These are phyloP conservation scores for Calyptommatus sinebrachiatus DNA, from an alignment of 2,113 vertebrate genomes.

Conservation along the genomic window DNA sequence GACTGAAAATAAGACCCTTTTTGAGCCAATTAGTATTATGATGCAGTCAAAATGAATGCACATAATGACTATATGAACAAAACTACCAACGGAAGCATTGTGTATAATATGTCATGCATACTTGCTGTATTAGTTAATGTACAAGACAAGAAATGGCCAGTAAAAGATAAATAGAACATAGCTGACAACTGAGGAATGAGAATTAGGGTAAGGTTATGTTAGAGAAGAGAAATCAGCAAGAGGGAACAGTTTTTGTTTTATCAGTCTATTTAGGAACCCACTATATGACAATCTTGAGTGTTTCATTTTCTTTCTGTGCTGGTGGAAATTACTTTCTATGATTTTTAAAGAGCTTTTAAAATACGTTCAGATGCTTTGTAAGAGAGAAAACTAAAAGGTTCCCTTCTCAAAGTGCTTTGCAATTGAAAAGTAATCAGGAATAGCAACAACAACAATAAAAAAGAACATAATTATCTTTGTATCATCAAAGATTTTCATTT, in stretches of 20 bases:
- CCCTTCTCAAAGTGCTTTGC: neutral
- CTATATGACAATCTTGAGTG: neutral
- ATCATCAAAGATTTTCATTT: neutral
- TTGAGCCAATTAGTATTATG: neutral
- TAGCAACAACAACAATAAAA: neutral
- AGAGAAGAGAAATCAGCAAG: neutral
- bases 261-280: neutral
- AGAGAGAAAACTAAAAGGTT: neutral
- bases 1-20: neutral
- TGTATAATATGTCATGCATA: neutral
- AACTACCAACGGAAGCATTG: neutral
- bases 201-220: neutral
- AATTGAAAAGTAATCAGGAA: constrained; percentile 10
- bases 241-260: neutral
- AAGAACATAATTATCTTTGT: constrained; percentile 17
- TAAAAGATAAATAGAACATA: neutral
- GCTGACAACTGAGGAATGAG: neutral
- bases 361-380: constrained; percentile 1
- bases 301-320: neutral
- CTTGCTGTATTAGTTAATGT: neutral
- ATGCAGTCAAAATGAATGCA: neutral
- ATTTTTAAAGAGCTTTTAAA: constrained; percentile 6
- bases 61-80: neutral
- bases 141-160: neutral
- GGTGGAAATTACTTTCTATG: neutral